Evolutionary conservation across 2,888 invertebrate genomes (phyloP), one percentile per base, ranked within the genome.

Genomic region (Lordiphosa fenestrarum): DNA sequence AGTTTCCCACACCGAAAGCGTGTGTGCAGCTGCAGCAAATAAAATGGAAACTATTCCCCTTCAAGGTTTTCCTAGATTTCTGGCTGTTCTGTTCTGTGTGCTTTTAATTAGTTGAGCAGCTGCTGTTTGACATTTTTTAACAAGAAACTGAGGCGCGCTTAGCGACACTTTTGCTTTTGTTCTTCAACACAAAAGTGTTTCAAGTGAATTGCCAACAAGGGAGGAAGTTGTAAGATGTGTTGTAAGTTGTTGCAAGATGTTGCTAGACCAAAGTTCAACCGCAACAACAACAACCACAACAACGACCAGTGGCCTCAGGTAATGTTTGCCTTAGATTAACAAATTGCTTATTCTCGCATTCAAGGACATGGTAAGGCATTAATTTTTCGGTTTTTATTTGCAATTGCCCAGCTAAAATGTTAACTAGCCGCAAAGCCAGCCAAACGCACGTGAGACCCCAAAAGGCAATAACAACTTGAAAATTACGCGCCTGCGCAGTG

Each of bases 131-230:
- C 76, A 82, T 70, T 74, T 73, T 73, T 67, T 71, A 77, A 69
- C 71, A 47, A 48, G 66, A 65, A 65, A 66, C 51, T 65, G 62
- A 64, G 73, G 65, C 54, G 69, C 70, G n/a, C n/a, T 54, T 51
- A 53, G 46, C 51, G 63, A 70, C 81, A 84, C 77, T 77, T 81
- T 77, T 77, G 81, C 67, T 83, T 83, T 83, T 77, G 63, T 80
- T 69, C 58, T 80, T 69, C 58, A 53, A 50, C 39, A 46, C 15
- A 15, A 15, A 66, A 47, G 13, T 33, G 30, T 30, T 44, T 44
- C 15, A 44, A 30, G 10, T 9, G 30, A 33, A 33, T 30, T 3
- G 30, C 30, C 30, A 30, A 30, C 30, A 30, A 30, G 35, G n/a
- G 13, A 10, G 9, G 38, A 41, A 10, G 21, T 1, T 25, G 25